A percentile compares a stretch with the other conserved stretches of the same genome.
These are phyloP conservation scores for Cephonodes hylas DNA, from an alignment of 2,888 invertebrate genomes.

Conservation along the genomic window DNA sequence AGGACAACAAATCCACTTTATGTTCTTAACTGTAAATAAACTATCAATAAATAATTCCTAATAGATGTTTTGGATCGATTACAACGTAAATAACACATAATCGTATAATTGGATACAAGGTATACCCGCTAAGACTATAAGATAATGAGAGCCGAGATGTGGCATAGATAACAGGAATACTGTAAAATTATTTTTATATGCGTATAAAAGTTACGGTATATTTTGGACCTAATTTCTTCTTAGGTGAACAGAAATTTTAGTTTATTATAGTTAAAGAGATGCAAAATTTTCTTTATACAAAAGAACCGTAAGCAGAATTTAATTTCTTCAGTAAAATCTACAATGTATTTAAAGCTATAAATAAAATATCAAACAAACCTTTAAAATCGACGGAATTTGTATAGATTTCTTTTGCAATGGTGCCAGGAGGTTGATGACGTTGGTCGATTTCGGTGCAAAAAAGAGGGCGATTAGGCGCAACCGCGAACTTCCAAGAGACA, in stretches of 20 bases:
- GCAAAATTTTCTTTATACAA: no score
- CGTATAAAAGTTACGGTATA: background rate
- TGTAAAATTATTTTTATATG: background rate
- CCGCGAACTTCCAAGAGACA: conserved; percentile 21
- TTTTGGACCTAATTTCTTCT: background rate
- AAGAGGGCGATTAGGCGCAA: conserved; percentile 23
- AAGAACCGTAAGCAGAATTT: no score
- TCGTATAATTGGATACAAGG: conserved; percentile 6
- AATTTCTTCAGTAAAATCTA: no score
- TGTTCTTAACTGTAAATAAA: conserved; percentile 29
- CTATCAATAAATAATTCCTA: conserved; percentile 31
- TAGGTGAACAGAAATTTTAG: no score
- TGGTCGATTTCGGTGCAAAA: conserved; percentile 21
- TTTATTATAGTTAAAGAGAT: no score
- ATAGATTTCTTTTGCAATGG: no score
- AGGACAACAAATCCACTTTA: conserved; percentile 32
- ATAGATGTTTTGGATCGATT: conserved; percentile 24
- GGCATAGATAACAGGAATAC: background rate
- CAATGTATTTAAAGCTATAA: no score
- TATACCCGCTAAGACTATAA: background rate
- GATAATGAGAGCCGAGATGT: background rate
- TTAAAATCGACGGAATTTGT: background rate
- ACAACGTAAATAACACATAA: conserved; percentile 22
- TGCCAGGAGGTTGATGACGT: background rate
- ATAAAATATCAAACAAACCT: background rate